These are phyloP conservation scores for Hypothenemus hampei DNA, from an alignment of 1,140 invertebrate genomes.

Conservation along the genomic window DNA sequence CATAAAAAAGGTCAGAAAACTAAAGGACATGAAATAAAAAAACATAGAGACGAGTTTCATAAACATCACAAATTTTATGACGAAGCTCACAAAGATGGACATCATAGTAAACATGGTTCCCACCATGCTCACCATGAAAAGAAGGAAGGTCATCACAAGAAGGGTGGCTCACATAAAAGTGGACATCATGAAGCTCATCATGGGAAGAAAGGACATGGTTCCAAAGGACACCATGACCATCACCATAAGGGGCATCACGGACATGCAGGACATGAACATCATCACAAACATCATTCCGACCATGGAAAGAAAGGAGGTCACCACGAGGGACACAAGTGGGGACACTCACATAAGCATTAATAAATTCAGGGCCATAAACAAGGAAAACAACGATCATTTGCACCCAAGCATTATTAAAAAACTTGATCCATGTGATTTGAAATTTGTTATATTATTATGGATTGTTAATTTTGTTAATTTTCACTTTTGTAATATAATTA, in stretches of 20 bases:
- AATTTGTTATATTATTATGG: conserved; percentile 1
- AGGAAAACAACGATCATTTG: background rate
- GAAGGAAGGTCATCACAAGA: conserved; percentile 61
- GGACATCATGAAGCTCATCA: conserved; percentile 59
- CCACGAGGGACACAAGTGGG: conserved; percentile 57
- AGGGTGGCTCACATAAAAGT: conserved; percentile 66
- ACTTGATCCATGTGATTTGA: background rate
- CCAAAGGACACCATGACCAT: conserved; percentile 68
- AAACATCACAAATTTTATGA: conserved; percentile 78
- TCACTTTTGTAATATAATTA: conserved; percentile 15
- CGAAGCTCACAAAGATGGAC: conserved; percentile 68
- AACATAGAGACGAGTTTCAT: conserved; percentile 74
- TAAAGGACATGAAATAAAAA: conserved; percentile 72
- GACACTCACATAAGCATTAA: conserved; percentile 34
- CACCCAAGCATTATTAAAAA: too few relatives aligned
- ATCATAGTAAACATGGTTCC: conserved; percentile 67
- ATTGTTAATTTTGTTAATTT: conserved; percentile 11
- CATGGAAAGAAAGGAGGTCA: conserved; percentile 64
- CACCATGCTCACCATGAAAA: conserved; percentile 63
- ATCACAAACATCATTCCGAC: conserved; percentile 60
- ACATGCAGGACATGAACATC: conserved; percentile 60
- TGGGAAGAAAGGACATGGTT: conserved; percentile 62
- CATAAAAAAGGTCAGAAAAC: conserved; percentile 66
- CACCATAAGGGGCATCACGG: conserved; percentile 71
- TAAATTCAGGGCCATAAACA: too few relatives aligned